These are phyloP conservation scores for Neodiprion fabricii DNA, from an alignment of 1,140 invertebrate genomes.

Conservation along the genomic window DNA sequence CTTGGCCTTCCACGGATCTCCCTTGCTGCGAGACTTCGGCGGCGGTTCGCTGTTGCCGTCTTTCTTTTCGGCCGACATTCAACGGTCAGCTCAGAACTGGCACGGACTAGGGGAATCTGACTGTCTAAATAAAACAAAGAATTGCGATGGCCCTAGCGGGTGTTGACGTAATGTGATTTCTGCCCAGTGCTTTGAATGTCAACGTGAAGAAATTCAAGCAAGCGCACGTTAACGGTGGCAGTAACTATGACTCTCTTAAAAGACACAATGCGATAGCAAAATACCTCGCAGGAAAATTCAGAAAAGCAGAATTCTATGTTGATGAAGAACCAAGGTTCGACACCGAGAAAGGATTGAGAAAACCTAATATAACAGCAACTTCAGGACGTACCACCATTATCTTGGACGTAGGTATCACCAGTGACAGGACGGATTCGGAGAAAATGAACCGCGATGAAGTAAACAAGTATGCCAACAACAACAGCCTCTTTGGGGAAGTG, in stretches of 20 bases:
- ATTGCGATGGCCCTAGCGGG: too few species aligned
- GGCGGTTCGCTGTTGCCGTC: too few species aligned
- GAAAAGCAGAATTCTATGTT: background rate
- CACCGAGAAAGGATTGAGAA: conserved; percentile 7
- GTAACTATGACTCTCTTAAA: too few species aligned
- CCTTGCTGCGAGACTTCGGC: conserved; percentile 40
- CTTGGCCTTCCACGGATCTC: conserved; percentile 54
- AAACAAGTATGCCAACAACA: background rate
- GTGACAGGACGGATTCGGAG: background rate
- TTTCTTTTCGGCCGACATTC: too few species aligned
- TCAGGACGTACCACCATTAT: background rate
- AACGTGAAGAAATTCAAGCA: too few species aligned
- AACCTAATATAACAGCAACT: conserved; percentile 23
- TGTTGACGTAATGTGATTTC: too few species aligned
- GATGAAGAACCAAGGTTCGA: conserved; percentile 19
- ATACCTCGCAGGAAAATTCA: conserved; percentile 14
- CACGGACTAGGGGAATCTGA: too few species aligned
- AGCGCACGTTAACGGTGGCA: too few species aligned
- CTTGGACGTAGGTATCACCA: background rate
- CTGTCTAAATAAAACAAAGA: too few species aligned
- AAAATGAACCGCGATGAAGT: background rate
- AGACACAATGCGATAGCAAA: conserved; percentile 32
- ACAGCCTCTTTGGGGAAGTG: background rate
- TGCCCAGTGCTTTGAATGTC: too few species aligned
- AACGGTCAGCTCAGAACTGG: too few species aligned